Conservation (phyloP, 1,140 invertebrate species). For the Heliconius hermathena region DNA sequence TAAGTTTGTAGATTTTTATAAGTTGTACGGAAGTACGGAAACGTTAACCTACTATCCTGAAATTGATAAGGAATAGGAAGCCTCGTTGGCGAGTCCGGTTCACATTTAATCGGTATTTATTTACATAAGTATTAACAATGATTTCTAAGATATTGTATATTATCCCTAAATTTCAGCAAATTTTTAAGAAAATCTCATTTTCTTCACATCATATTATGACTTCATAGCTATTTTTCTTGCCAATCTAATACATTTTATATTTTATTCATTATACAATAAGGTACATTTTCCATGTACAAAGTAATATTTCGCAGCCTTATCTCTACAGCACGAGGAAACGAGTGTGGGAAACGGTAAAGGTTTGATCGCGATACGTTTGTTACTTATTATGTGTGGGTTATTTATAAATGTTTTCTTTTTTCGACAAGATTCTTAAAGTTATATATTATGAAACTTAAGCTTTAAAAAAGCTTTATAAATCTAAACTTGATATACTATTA, state of each 20-base stretch:
- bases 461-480: not conserved
- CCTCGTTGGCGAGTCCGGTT: too few species aligned
- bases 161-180: not conserved
- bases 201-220: not conserved
- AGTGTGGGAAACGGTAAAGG: conserved; percentile 15
- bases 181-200: not conserved
- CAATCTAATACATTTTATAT: not conserved
- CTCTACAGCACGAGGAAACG: conserved; percentile 21
- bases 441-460: too few species aligned
- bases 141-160: too few species aligned
- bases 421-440: too few species aligned
- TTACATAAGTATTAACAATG: too few species aligned
- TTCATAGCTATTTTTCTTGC: not conserved
- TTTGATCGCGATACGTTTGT: conserved; percentile 17
- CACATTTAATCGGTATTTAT: too few species aligned
- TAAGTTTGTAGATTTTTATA: too few species aligned
- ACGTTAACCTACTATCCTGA: too few species aligned
- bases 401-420: not conserved
- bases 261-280: not conserved
- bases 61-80: too few species aligned
- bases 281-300: not conserved
- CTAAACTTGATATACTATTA: too few species aligned
- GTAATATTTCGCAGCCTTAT: conserved; percentile 15
- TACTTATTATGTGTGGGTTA: not conserved
- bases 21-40: too few species aligned